Evolutionary conservation across 2,888 invertebrate genomes (phyloP).

Genomic region (Napeogenes inachia): DNA sequence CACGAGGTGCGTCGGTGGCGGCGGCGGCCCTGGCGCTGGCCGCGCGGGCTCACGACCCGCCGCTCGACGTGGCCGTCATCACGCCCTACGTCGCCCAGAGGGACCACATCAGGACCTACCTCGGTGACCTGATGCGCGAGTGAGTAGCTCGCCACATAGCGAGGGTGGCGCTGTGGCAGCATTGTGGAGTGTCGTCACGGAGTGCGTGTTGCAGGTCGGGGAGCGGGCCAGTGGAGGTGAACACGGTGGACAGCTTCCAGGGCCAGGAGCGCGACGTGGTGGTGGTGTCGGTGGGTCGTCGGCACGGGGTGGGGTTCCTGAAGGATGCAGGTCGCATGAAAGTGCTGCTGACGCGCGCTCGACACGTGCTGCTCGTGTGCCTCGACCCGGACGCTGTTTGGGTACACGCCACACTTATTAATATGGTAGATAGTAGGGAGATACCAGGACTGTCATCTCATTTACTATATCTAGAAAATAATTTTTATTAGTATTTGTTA

Average conservation of each 20-base stretch:
- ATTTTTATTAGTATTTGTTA: too few relatives aligned
- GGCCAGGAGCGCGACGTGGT: constrained; percentile 93
- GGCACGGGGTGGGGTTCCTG: constrained; percentile 86
- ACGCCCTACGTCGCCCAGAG: constrained; percentile 70
- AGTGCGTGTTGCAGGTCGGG: constrained; percentile 9
- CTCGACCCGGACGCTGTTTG: constrained; percentile 83
- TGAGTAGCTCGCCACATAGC: too few relatives aligned
- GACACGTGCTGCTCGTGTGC: constrained; percentile 83
- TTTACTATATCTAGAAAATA: too few relatives aligned
- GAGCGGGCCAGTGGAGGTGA: constrained; percentile 70
- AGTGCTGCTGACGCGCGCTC: constrained; percentile 91
- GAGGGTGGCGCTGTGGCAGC: too few relatives aligned
- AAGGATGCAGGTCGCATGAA: constrained; percentile 87
- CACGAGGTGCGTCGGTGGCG: constrained; percentile 58
- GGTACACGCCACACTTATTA: too few relatives aligned
- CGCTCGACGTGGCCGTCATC: constrained; percentile 58
- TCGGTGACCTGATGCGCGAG: not conserved
- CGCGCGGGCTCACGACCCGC: constrained; percentile 34
- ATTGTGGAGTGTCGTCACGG: not conserved
- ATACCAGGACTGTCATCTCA: too few relatives aligned
- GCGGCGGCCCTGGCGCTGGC: constrained; percentile 50
- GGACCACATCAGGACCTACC: constrained; percentile 40
- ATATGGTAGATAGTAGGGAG: too few relatives aligned
- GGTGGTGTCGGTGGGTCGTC: constrained; percentile 89
- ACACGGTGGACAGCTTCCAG: constrained; percentile 91